Evolutionary conservation across 1,140 invertebrate species (phyloP), one percentile per base, ranked within the genome.

Genomic region (Colletes latitarsis): DNA sequence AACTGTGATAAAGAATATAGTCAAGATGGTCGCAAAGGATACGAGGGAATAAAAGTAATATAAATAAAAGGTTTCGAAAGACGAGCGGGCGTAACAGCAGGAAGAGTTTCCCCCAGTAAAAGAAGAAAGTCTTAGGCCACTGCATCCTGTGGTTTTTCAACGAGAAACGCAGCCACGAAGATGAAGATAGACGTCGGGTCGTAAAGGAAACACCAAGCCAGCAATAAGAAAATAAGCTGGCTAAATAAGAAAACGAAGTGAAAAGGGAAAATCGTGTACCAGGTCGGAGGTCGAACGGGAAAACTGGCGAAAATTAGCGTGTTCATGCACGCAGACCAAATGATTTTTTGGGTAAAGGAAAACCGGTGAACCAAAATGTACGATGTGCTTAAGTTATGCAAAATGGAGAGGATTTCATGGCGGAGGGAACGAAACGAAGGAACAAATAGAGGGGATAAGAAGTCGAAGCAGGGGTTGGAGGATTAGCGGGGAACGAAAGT

Each of bases 191-290:
- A 77, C 55, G 74, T 52, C 6, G 63, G 49, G 49, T 55, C 41
- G 74, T 49, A 49, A 58, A 68, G 63, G 57, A 68, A 21, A 52
- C 30, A 46, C 49, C 49, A 49, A 46, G 63, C 73, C 17, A n/a
- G 74, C 52, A 57, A 53, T 76, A 76, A 76, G 74, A 77, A 43
- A 77, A 77, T 77, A 77, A 77, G 74, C 74, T 68, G 41, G 74
- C 53, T 30, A 64, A 19, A 30, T 58, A 77, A 53, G 55, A 68
- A 77, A 77, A 68, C 68, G 74, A 58, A 43, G 64, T 41, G 64
- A 52, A 77, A 63, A 77, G 74, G 53, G 57, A 68, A 58, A 68
- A 77, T 77, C 74, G 49, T 63, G 64, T 41, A 17, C 30, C 14
- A 17, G 14, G 41, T 6, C 21, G 21, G 43, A 68, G 52, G 74